A percentile compares a stretch with the other conserved stretches of the same genome.
Evolutionary conservation across 92 coral and sea anemone species (phyloP).

Genomic region (Zoanthus sociatus): DNA sequence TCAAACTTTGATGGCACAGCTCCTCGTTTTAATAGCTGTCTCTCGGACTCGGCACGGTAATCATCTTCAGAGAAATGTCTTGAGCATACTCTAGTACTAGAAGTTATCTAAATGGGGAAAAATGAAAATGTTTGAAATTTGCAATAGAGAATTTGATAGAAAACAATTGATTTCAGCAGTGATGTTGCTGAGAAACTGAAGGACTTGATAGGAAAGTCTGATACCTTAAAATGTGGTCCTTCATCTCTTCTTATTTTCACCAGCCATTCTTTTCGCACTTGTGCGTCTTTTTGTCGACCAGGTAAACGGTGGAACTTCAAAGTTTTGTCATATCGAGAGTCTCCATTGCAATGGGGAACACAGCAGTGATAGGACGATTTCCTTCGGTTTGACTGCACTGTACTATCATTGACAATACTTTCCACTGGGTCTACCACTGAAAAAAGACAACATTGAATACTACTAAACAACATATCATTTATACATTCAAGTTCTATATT

Average conservation of each 20-base stretch:
- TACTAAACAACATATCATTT: constrained; percentile 12
- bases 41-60: constrained; percentile 21
- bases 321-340: constrained; percentile 40
- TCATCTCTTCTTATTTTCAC: constrained; percentile 42
- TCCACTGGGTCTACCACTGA: constrained; percentile 15
- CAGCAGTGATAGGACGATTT: constrained; percentile 49
- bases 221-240: constrained; percentile 39
- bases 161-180: constrained; percentile 1
- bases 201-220: not conserved
- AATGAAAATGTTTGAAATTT: not conserved
- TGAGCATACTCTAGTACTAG: constrained; percentile 50
- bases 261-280: constrained; percentile 25
- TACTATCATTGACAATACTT: constrained; percentile 6
- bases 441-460: constrained; percentile 6
- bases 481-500: constrained; percentile 6
- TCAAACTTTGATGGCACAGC: constrained; percentile 32
- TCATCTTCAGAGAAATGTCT: constrained; percentile 42
- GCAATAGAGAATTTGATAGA: not conserved
- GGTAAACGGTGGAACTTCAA: constrained; percentile 41
- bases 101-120: constrained; percentile 22
- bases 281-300: constrained; percentile 19
- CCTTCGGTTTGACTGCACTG: constrained; percentile 5
- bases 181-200: not conserved
- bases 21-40: constrained; percentile 39
- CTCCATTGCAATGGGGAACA: constrained; percentile 53